A percentile compares a stretch with the other conserved stretches of the same genome.
Conservation (phyloP, 2,888 invertebrate genomes). For the Oxyscelio sp. region DNA sequence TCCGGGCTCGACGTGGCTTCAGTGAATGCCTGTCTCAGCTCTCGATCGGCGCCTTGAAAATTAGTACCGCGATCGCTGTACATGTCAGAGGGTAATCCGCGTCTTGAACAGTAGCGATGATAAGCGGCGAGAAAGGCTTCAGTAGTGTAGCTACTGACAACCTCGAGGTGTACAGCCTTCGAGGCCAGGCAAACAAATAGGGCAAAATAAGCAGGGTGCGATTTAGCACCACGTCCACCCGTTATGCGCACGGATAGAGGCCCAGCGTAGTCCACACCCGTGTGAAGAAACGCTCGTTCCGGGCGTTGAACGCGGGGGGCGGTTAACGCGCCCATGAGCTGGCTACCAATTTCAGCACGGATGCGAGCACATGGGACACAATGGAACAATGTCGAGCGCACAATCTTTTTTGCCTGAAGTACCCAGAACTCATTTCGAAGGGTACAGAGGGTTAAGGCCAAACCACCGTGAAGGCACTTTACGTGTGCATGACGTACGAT, state of each 20-base stretch:
- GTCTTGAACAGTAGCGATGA: neutral
- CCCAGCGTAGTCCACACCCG: neutral
- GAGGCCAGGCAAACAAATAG: neutral
- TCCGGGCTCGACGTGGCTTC: neutral
- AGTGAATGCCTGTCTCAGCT: neutral
- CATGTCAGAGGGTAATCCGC: slow-evolving; percentile 1
- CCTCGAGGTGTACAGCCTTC: neutral
- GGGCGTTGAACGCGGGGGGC: slow-evolving; percentile 7
- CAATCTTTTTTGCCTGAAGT: no score
- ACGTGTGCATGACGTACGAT: neutral
- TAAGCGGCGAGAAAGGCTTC: neutral
- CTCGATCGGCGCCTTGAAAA: neutral
- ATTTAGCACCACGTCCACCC: neutral
- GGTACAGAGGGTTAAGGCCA: neutral
- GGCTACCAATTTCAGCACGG: neutral
- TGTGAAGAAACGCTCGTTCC: neutral
- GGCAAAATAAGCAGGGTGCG: neutral
- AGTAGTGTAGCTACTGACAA: neutral
- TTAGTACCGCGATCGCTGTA: slow-evolving; percentile 4
- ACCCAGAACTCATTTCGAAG: neutral
- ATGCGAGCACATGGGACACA: neutral
- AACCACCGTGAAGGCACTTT: slow-evolving; percentile 10
- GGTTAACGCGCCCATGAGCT: neutral
- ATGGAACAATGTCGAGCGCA: neutral
- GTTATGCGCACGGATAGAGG: neutral